Base-by-base conservation (phyloP, 1,140 invertebrate genomes). In the Philopotamus ludificatus region DNA sequence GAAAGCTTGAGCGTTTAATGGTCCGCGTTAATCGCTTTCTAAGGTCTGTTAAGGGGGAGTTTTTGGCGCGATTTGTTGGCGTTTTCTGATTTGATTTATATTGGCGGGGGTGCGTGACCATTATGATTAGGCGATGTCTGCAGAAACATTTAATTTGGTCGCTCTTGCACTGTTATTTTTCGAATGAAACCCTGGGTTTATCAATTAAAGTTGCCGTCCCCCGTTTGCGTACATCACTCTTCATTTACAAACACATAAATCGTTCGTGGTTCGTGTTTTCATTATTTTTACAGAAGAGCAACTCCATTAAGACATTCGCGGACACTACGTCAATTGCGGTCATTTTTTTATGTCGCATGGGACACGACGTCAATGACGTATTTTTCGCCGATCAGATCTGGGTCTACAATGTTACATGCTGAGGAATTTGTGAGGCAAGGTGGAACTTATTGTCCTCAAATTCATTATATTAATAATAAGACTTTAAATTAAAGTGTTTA, bases 61-160 rank as follows among this genome's bases (percentile, higher is more conserved):
- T 34, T 34, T 34, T 7, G 28, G 28, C 12, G 28, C 4, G 12
- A 34, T 7, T 12, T 34, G 16, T 57, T 57, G 3, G 21, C 54
- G 7, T 23, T 25, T 20, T 21, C 54, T 22, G 34, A 22, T 1
- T 12, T 57, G 54, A 57, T 57, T 39, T 55, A 42, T 42, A 28
- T 42, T n/a, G 3, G 54, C 34, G 39, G 7, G 4, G 23, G 21
- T 28, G 54, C 54, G 54, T 57, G 54, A 57, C 54, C 20, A 41
- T 57, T 57, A 42, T 25, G 54, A 57, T 57, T 57, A 57, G 54
- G 20, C 23, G 34, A 57, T 57, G 54, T 57, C 54, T 55, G 12
- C 28, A 34, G 28, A 7, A 34, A 12, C 28, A 34, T 12, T 34
- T 12, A 34, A 34, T 34, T 34, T 7, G 28, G 12, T 7, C 12